Conservation (phyloP, 2,113 vertebrate species). For the Falco punctatus region DNA sequence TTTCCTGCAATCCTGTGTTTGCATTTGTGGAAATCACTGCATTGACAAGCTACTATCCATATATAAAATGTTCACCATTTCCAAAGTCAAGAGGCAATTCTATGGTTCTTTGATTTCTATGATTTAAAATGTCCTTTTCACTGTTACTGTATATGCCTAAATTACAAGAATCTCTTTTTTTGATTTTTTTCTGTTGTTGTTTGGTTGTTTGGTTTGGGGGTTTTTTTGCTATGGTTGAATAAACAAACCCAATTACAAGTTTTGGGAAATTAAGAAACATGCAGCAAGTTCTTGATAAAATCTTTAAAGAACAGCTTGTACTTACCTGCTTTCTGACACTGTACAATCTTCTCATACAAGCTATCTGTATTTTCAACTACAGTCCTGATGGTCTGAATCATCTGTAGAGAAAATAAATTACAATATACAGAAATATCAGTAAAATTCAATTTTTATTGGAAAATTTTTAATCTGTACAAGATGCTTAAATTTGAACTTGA, state of each 20-base stretch:
- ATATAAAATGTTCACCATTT: neutral
- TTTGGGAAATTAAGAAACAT: neutral
- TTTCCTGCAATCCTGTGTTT: neutral
- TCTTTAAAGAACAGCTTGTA: neutral
- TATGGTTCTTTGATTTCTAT: neutral
- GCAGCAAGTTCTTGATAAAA: neutral
- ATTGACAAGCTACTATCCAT: neutral
- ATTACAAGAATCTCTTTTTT: neutral
- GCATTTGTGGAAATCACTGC: neutral
- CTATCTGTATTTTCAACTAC: conserved; percentile 87
- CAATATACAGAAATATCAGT: neutral
- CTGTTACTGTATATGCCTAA: neutral
- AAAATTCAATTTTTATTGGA: neutral
- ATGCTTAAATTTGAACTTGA: neutral
- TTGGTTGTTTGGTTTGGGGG: no score
- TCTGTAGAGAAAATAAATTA: conserved; percentile 77
- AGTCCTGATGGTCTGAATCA: conserved; percentile 91
- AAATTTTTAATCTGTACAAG: neutral
- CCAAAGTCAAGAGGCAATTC: neutral
- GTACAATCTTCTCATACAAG: conserved; percentile 89
- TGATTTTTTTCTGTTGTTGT: neutral
- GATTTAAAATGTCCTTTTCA: neutral
- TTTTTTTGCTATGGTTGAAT: neutral
- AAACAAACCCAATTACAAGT: neutral
- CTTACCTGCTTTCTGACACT: conserved; percentile 90